These are phyloP conservation scores for Drosophila nebulosa DNA, from an alignment of 1,140 invertebrate genomes.

Conservation along the genomic window DNA sequence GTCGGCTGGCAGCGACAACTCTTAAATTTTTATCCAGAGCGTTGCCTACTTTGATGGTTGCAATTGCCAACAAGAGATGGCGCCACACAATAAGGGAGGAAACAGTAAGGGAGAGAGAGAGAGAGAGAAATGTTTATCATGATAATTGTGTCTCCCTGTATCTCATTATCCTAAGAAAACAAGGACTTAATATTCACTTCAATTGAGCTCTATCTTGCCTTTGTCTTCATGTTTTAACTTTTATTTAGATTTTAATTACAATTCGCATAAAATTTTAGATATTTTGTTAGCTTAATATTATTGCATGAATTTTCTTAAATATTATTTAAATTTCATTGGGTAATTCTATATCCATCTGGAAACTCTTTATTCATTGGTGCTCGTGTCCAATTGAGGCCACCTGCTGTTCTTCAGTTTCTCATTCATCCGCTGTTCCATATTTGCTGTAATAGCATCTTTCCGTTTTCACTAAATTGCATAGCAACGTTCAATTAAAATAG, in stretches of 20 bases:
- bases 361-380: neutral
- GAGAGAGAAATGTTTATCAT: too few relatives aligned
- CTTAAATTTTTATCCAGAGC: neutral
- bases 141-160: too few relatives aligned
- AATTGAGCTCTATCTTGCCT: too few relatives aligned
- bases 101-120: neutral
- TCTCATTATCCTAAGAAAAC: too few relatives aligned
- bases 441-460: neutral
- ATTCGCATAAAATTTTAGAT: too few relatives aligned
- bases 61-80: neutral
- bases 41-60: neutral
- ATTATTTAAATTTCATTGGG: too few relatives aligned
- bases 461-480: conserved; percentile 21
- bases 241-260: too few relatives aligned
- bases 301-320: too few relatives aligned
- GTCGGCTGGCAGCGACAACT: neutral
- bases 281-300: too few relatives aligned
- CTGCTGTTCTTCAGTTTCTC: neutral
- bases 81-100: neutral
- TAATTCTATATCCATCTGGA: too few relatives aligned
- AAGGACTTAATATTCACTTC: too few relatives aligned
- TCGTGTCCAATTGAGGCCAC: neutral
- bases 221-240: too few relatives aligned
- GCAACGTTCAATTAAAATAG: conserved; percentile 46
- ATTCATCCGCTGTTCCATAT: neutral